Base-by-base conservation (phyloP, 2,113 vertebrate genomes). In the Dunckerocampus dactyliophorus region DNA sequence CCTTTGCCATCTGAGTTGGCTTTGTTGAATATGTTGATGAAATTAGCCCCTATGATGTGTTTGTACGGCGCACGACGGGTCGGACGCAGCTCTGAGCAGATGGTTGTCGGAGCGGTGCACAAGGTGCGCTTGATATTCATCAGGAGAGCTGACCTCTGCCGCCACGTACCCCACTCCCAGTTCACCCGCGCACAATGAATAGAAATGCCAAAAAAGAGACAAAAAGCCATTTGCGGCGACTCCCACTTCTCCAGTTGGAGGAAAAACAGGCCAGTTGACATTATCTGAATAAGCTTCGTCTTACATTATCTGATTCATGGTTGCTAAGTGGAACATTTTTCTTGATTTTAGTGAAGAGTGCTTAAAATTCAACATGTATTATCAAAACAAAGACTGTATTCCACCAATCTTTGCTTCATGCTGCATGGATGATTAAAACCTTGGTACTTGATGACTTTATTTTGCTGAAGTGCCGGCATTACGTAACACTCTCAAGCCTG, bases 1-100 rank as follows among this genome's bases (percentile, higher is more conserved):
- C 86, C 81, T 88, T 89, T 89, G 54, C 54, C 54, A 42, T 56
- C 14, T n/a, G 34, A 56, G 37, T 56, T 65, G 55, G 57, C 48
- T 61, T 74, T 83, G 72, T 68, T 91, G 89, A 88, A 92, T 92
- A 92, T 91, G 86, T 74, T 92, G 86, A 92, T 92, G 89, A 89
- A 91, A 92, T 92, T 91, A 91, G 83, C 76, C 75, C 55, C 68
- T 72, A 39, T 59, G 79, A 74, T 72, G 62, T 86, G 85, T 86
- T 88, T 90, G 80, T 82, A 72, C 77, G 47, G 64, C 21, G 50
- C 71, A 56, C 51, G 74, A 58, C 74, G 83, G 88, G 77, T 84
- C 75, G 74, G 72, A 71, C 67, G 57, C 69, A 69, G 77, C 74
- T 65, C 64, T 1, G 48, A 76, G 79, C 91, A 92, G 91, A 91